These are phyloP conservation scores for Drosophila simulans DNA, from an alignment of 1,140 invertebrate genomes.

Conservation along the genomic window DNA sequence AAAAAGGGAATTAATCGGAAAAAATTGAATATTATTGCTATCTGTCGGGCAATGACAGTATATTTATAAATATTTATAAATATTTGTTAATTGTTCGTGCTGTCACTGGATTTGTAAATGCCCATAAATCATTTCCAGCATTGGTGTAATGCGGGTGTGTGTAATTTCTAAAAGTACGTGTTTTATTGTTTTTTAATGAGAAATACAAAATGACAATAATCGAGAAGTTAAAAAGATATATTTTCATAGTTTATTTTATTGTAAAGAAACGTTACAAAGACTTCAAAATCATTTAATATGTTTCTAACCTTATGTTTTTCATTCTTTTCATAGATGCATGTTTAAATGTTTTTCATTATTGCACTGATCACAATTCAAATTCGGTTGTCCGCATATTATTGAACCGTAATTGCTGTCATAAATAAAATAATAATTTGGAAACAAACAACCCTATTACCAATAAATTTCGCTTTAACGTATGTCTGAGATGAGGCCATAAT, in stretches of 20 bases:
- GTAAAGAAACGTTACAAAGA: too few species aligned
- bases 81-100: slow-evolving; percentile 49
- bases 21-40: slow-evolving; percentile 49
- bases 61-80: slow-evolving; percentile 48
- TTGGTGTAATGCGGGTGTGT: not conserved
- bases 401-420: slow-evolving; percentile 1
- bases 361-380: not conserved
- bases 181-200: not conserved
- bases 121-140: slow-evolving; percentile 28
- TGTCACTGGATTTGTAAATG: slow-evolving; percentile 27
- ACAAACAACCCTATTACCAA: not conserved
- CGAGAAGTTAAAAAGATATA: not conserved
- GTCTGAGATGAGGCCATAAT: slow-evolving; percentile 5
- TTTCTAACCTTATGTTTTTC: too few species aligned
- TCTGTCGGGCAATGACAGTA: slow-evolving; percentile 27
- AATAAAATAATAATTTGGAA: slow-evolving; percentile 4
- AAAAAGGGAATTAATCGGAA: slow-evolving; percentile 7
- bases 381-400: not conserved
- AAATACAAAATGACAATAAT: not conserved
- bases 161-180: not conserved
- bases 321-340: too few species aligned
- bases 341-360: not conserved
- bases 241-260: not conserved
- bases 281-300: too few species aligned
- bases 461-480: not conserved